Base-by-base conservation (phyloP, 1,140 invertebrate species). In the Thaumetopoea pityocampa region DNA sequence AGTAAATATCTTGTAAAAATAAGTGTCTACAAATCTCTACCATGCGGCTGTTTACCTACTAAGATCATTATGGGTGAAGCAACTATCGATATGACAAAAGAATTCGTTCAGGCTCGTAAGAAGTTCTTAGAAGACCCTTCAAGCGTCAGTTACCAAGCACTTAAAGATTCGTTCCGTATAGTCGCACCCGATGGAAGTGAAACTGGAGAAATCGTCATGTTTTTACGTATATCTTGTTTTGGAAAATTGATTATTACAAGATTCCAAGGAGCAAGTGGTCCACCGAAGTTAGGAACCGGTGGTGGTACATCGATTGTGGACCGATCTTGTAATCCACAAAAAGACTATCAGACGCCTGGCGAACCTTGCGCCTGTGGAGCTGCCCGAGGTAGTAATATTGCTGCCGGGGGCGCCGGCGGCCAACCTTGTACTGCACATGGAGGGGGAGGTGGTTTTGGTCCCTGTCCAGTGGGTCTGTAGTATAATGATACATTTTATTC, bases 181-280 rank as follows among this genome's bases (percentile, higher is more conserved):
- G 72, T 85, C 3, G 77, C 70, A 3, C 68, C 82, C 5, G 80
- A 33, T 73, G 73, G 22, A 66, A 73, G 23, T 43, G 85, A 66
- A 49, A 69, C 51, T 63, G 90, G 49, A 78, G 89, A 56, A 70
- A 86, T 62, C 65, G 85, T 38, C 53, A 87, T 54, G 80, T 90
- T 42, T 88, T 87, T 74, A 63, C 67, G 90, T 5, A 85, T 89
- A 54, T 90, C 89, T 4, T 89, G 88, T 52, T 90, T 91, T 45
- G 90, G 90, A 6, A 87, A 88, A 51, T 74, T 90, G 42, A 90
- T 91, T 16, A 80, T 90, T 2, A 92, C 90, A 1, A 87, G 88
- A 51, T 92, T 91, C 57, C 88, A 90, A 73, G 76, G 73, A 16
- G 44, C 57, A 1, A 54, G 58, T 29, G 57, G 50, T 5, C 49